phyloP scores from a whole-genome alignment of 2,888 invertebrate genomes.

The Strigamia maritima region DNA sequence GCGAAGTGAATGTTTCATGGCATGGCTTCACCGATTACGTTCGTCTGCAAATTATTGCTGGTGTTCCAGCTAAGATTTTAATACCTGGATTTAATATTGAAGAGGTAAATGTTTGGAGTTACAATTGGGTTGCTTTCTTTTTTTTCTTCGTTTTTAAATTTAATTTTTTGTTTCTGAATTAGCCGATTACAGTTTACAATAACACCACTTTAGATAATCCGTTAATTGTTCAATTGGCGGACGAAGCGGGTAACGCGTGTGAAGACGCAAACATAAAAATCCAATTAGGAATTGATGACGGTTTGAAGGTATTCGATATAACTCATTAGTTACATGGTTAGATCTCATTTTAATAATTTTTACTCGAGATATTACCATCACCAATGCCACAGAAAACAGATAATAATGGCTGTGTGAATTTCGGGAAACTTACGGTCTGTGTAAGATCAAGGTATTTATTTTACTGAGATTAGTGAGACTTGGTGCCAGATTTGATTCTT shows the following conservation, averaged over 20 bases:
- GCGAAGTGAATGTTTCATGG: conserved; percentile 48
- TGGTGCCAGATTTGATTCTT: background rate
- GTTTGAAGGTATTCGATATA: conserved; percentile 47
- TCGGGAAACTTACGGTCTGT: conserved; percentile 48
- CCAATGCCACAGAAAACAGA: conserved; percentile 48
- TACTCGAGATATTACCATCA: conserved; percentile 47
- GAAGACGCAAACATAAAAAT: conserved; percentile 48
- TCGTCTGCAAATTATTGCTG: conserved; percentile 48
- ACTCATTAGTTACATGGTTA: background rate
- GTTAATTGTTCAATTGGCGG: conserved; percentile 49
- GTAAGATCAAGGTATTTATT: conserved; percentile 42
- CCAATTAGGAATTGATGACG: conserved; percentile 48
- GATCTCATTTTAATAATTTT: background rate
- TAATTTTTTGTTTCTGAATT: background rate
- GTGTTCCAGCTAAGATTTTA: conserved; percentile 48
- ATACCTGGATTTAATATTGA: conserved; percentile 47
- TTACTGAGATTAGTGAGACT: background rate
- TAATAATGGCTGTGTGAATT: conserved; percentile 49
- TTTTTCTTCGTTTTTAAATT: background rate
- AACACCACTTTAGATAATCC: conserved; percentile 47
- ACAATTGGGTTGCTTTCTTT: background rate
- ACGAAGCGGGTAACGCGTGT: conserved; percentile 48
- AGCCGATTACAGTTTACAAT: conserved; percentile 49
- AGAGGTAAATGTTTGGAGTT: conserved; percentile 45
- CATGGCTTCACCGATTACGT: conserved; percentile 48